Base-by-base conservation (phyloP, 1,140 invertebrate genomes). In the Meteorus sp. region DNA sequence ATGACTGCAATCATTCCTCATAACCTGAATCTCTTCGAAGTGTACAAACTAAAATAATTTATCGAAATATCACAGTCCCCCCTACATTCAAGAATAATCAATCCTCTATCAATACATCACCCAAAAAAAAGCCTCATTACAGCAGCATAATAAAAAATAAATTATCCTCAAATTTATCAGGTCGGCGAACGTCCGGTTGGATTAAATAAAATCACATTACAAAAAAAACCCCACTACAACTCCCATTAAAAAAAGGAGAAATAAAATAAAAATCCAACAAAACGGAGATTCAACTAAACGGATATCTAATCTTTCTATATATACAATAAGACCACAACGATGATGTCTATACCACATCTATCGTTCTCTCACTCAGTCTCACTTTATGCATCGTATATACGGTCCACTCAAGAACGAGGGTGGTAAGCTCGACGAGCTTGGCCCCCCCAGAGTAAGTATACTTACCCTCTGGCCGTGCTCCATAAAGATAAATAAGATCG, bases 401-500 rank as follows among this genome's bases (percentile, higher is more conserved):
- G n/a, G 50, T 37, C 50, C 33, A 52, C 50, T 52, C 27, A 27
- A 52, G 31, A 35, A 17, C n/a, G 11, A 9, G 50, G 50, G 15
- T 35, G 15, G 50, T 52, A 52, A 52, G 50, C 50, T 52, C 19
- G n/a, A n/a, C n/a, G 29, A 52, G 50, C 50, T 52, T 52, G 50
- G 50, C 50, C 50, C n/a, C n/a, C n/a, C 27, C 50, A n/a, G 50
- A 52, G 68, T 74, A 77, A 79, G 74, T 80, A 73, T 79, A 79
- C 75, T 80, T 79, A 79, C 76, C 77, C 78, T 78, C 76, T 79
- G 77, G 73, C 76, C 75, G 70, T 74, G 75, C 76, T 78, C 75
- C 72, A 78, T 78, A 78, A 79, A 80, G 76, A 80, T 80, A 78
- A 79, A 79, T 80, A 79, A 77, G 69, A 73, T 64, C 64, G 63